These are phyloP conservation scores for Synanthedon myopaeformis DNA, from an alignment of 2,888 invertebrate genomes.

Conservation along the genomic window DNA sequence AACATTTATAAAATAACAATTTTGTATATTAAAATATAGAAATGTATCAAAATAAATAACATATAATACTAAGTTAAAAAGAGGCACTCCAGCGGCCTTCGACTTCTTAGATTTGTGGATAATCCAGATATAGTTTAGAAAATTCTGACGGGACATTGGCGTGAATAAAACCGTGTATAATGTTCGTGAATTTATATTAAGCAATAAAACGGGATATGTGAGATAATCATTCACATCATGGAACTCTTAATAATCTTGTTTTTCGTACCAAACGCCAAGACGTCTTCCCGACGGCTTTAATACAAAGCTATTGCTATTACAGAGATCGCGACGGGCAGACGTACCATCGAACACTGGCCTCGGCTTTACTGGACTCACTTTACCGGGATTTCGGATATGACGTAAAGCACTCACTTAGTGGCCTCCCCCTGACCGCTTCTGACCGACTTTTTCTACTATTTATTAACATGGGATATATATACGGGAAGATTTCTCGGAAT, in stretches of 20 bases:
- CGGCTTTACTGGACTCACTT: slow-evolving; percentile 64
- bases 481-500: slow-evolving; percentile 39
- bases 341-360: slow-evolving; percentile 60
- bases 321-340: slow-evolving; percentile 47
- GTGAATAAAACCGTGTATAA: too few species aligned
- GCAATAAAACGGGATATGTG: too few species aligned
- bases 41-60: too few species aligned
- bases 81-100: too few species aligned
- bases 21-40: too few species aligned
- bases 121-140: too few species aligned
- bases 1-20: too few species aligned
- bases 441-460: slow-evolving; percentile 64
- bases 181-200: too few species aligned
- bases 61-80: too few species aligned
- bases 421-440: slow-evolving; percentile 24
- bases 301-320: slow-evolving; percentile 71
- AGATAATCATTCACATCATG: too few species aligned
- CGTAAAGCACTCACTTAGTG: slow-evolving; percentile 66
- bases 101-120: too few species aligned
- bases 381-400: slow-evolving; percentile 70
- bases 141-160: too few species aligned
- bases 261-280: slow-evolving; percentile 18
- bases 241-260: not conserved
- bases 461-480: slow-evolving; percentile 60
- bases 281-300: slow-evolving; percentile 61